These are phyloP conservation scores for Speoplatyrhinus poulsoni DNA, from an alignment of 2,113 vertebrate species.

Conservation along the genomic window DNA sequence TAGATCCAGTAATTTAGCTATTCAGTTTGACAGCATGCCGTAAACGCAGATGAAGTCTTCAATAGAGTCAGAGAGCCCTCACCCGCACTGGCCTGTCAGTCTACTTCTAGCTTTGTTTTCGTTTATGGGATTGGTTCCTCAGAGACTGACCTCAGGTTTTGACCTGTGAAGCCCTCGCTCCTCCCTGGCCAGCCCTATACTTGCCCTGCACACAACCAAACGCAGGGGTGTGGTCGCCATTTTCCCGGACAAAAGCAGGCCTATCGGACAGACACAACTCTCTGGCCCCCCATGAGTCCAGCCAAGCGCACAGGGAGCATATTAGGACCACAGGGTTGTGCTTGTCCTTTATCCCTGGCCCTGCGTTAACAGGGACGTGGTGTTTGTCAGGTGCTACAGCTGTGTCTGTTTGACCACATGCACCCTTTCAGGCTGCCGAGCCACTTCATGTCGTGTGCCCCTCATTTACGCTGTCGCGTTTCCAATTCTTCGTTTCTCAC, in stretches of 20 bases:
- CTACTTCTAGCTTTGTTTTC: constrained; percentile 86
- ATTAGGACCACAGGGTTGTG: constrained; percentile 83
- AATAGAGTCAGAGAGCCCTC: constrained; percentile 32
- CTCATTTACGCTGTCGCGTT: constrained; percentile 62
- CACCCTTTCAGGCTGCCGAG: constrained; percentile 26
- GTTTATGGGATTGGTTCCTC: constrained; percentile 87
- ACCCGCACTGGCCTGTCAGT: constrained; percentile 48
- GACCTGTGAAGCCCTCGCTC: constrained; percentile 86
- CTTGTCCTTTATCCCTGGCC: constrained; percentile 73
- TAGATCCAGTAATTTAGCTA: background rate
- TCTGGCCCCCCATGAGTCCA: constrained; percentile 81
- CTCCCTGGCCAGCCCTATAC: constrained; percentile 75
- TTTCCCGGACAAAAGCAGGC: constrained; percentile 82
- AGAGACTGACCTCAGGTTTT: constrained; percentile 79
- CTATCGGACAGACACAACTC: constrained; percentile 71
- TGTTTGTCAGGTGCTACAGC: constrained; percentile 75
- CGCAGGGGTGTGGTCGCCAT: constrained; percentile 81
- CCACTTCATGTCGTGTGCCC: constrained; percentile 21
- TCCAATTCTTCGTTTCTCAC: constrained; percentile 53
- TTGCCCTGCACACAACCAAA: constrained; percentile 76
- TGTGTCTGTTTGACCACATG: constrained; percentile 59
- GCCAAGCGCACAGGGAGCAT: constrained; percentile 89
- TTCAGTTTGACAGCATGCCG: constrained; percentile 29
- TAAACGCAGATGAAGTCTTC: constrained; percentile 54
- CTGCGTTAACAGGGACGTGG: constrained; percentile 67